These are phyloP conservation scores for Andrena marginata DNA, from an alignment of 2,888 invertebrate species.

Conservation along the genomic window DNA sequence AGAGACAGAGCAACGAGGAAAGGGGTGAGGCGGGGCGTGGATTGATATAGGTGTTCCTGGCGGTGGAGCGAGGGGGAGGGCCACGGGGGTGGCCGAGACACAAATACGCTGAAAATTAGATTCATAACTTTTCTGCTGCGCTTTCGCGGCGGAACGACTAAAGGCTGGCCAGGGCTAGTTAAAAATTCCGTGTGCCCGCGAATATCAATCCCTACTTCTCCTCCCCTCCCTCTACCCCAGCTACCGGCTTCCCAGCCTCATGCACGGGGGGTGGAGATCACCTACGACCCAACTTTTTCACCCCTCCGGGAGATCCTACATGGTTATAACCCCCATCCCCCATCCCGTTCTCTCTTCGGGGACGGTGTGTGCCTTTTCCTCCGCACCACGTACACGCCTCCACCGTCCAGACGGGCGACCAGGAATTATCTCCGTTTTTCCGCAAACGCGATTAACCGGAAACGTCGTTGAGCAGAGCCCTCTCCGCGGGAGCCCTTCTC, in stretches of 20 bases:
- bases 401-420: constrained; percentile 77
- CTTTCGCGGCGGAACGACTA: constrained; percentile 77
- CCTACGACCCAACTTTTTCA: constrained; percentile 59
- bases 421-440: constrained; percentile 83
- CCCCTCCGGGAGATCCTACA: constrained; percentile 40
- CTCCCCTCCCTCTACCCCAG: constrained; percentile 29
- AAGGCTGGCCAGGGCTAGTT: constrained; percentile 80
- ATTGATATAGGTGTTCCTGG: constrained; percentile 66
- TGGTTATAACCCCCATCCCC: constrained; percentile 12
- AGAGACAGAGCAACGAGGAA: constrained; percentile 25
- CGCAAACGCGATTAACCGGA: constrained; percentile 83
- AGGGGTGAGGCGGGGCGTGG: constrained; percentile 43
- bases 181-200: constrained; percentile 83
- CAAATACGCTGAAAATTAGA: constrained; percentile 84
- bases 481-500: constrained; percentile 63
- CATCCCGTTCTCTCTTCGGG: constrained; percentile 7
- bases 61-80: constrained; percentile 55
- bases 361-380: constrained; percentile 63
- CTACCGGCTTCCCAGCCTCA: constrained; percentile 40
- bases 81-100: constrained; percentile 69
- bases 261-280: constrained; percentile 44
- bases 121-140: constrained; percentile 84
- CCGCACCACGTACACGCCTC: constrained; percentile 70
- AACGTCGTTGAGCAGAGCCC: constrained; percentile 75
- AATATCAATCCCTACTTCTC: constrained; percentile 79